Base-by-base conservation (phyloP, 2,888 invertebrate species). In the Coecobrya sp. region DNA sequence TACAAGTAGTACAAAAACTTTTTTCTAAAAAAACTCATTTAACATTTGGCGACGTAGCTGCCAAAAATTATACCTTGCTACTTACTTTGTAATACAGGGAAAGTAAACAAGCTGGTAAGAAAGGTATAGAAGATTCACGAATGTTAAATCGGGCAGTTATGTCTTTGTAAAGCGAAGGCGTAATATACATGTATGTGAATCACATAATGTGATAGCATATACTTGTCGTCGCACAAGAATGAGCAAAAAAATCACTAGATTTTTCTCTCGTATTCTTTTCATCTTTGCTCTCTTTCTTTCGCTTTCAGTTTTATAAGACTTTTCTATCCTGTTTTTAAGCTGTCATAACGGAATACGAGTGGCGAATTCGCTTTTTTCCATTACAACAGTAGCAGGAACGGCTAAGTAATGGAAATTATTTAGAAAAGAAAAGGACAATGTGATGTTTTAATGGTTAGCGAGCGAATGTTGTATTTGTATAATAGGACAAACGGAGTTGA, bases 21-120 rank as follows among this genome's bases (percentile, higher is more conserved):
- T 68, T 27, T 42, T 36, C 19, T 25, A 49, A 73, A 55, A 89
- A 73, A 76, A 27, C 76, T 76, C 62, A 13, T 70, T 65, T 30
- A 89, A n/a, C 36, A 82, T 89, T 89, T 82, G 82, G 70, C 89
- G 55, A 49, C 1, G 49, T 73, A 73, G 22, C 52, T 68, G 68
- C 76, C 30, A 45, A 76, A 89, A 84, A 89, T 89, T 89, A 73
- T 73, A 59, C 30, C 11, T 65, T 55, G 42, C 22, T 76, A 49
- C 76, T 42, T 16, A 36, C 25, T 70, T 70, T 19, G 19, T 42
- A 70, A 19, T 22, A n/a, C 30, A n/a, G 62, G 22, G 45, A 84
- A 84, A 73, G 82, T 55, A 89, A 89, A 84, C 84, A 89, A 70
- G 55, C 73, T 65, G 86, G 86, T 73, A 73, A 45, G 79, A 73